Conservation (phyloP, 2,888 invertebrate genomes). For the Troilus luridus region DNA sequence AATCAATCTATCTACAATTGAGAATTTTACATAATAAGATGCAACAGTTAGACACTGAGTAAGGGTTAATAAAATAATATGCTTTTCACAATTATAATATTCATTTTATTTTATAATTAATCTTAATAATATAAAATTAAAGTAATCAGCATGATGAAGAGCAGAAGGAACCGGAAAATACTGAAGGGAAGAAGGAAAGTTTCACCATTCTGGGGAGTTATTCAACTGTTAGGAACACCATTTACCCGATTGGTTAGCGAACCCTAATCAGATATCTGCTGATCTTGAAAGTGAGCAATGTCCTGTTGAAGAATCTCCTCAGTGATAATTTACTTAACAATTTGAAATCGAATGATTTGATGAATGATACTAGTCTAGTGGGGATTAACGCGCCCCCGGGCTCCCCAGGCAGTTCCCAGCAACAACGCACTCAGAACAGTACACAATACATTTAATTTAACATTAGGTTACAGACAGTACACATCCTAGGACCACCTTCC, state of each 20-base stretch:
- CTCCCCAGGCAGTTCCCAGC: too few relatives aligned
- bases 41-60: too few relatives aligned
- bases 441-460: too few relatives aligned
- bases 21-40: too few relatives aligned
- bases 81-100: neutral
- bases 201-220: slow-evolving; percentile 80
- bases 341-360: slow-evolving; percentile 67
- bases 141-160: neutral
- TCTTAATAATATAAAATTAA: neutral
- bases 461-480: too few relatives aligned
- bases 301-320: slow-evolving; percentile 73
- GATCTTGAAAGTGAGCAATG: slow-evolving; percentile 75
- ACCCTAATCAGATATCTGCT: slow-evolving; percentile 84
- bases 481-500: too few relatives aligned
- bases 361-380: too few relatives aligned
- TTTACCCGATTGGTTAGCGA: slow-evolving; percentile 88
- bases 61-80: neutral
- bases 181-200: slow-evolving; percentile 66
- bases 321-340: slow-evolving; percentile 73
- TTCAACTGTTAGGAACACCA: slow-evolving; percentile 77
- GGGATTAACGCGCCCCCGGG: too few relatives aligned
- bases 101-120: neutral
- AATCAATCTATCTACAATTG: too few relatives aligned
- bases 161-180: slow-evolving; percentile 57
- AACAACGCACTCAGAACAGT: too few relatives aligned